A percentile compares a stretch with the other conserved stretches of the same genome.
Evolutionary conservation across 2,113 vertebrate genomes (phyloP).

Genomic region (Ariopsis seemanni): DNA sequence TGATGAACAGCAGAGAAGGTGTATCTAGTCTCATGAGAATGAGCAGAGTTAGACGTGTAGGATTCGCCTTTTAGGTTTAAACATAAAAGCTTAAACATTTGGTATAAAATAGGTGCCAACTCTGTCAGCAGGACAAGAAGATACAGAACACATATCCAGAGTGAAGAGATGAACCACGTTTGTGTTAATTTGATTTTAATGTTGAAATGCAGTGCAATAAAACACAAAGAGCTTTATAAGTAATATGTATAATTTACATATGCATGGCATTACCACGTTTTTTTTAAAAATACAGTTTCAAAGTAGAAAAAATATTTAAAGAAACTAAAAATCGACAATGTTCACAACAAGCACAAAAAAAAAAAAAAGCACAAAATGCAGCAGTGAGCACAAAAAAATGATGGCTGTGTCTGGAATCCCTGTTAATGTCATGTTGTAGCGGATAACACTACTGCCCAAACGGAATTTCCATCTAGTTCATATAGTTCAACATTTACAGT

Average conservation of each 20-base stretch:
- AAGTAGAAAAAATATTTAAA: slow-evolving; percentile 20
- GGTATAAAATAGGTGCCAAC: not conserved
- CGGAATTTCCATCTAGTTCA: slow-evolving; percentile 1
- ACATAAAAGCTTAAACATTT: not conserved
- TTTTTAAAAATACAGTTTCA: not conserved
- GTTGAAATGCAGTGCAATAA: slow-evolving; percentile 44
- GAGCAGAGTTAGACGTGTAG: not conserved
- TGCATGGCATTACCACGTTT: slow-evolving; percentile 11
- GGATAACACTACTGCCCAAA: not conserved
- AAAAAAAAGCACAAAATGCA: slow-evolving; percentile 24
- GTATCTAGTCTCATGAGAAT: not conserved
- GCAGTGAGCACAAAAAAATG: slow-evolving; percentile 10
- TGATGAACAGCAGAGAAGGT: slow-evolving; percentile 55
- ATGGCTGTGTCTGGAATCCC: slow-evolving; percentile 14
- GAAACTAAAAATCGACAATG: slow-evolving; percentile 15
- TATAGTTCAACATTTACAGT: slow-evolving; percentile 14
- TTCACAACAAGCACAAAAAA: slow-evolving; percentile 7
- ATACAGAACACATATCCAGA: not conserved
- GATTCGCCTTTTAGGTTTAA: not conserved
- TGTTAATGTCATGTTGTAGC: slow-evolving; percentile 4
- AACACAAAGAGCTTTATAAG: slow-evolving; percentile 35
- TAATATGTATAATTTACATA: slow-evolving; percentile 21
- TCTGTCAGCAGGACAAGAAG: not conserved
- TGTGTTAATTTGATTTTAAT: slow-evolving; percentile 42
- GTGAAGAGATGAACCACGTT: not conserved